Evolutionary conservation across 1,140 invertebrate genomes (phyloP).

Genomic region (Macrostomum lignano): DNA sequence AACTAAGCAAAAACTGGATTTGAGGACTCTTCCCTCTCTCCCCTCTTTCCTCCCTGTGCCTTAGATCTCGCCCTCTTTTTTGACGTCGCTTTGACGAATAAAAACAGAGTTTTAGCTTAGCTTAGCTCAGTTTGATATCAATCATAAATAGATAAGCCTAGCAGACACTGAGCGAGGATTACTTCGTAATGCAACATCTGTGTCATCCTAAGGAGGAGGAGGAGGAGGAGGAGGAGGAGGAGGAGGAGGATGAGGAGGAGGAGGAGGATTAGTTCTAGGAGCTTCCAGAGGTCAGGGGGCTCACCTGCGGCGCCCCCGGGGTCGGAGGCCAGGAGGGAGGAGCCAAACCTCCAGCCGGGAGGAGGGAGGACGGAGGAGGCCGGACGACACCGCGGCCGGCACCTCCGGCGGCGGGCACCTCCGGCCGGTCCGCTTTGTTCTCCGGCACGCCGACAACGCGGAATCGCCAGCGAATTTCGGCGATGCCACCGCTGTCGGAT

Average conservation of each 20-base stretch:
- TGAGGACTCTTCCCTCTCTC: too few relatives aligned
- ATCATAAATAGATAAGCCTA: too few relatives aligned
- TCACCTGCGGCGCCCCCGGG: slow-evolving; percentile 13
- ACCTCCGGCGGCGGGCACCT: slow-evolving; percentile 11
- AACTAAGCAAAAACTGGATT: too few relatives aligned
- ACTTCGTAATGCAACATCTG: background rate
- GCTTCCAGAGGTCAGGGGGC: background rate
- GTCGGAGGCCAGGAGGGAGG: slow-evolving; percentile 14
- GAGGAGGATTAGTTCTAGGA: background rate
- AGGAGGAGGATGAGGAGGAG: too few relatives aligned
- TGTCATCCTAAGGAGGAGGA: slow-evolving; percentile 1
- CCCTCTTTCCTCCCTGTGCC: too few relatives aligned
- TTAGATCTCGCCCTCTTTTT: too few relatives aligned
- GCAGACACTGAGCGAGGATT: too few relatives aligned
- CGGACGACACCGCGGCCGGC: slow-evolving; percentile 11
- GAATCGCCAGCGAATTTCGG: slow-evolving; percentile 18
- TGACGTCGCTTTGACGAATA: too few relatives aligned
- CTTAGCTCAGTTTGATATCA: too few relatives aligned
- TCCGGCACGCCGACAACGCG: slow-evolving; percentile 21
- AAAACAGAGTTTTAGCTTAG: too few relatives aligned
- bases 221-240: too few relatives aligned
- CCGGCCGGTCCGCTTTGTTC: slow-evolving; percentile 10
- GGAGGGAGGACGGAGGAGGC: slow-evolving; percentile 13
- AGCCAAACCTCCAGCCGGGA: slow-evolving; percentile 19
- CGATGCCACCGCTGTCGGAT: slow-evolving; percentile 7